Percentiles rank a stretch among this genome's conserved stretches.
phyloP scores from a whole-genome alignment of 2,797 vertebrate genomes.

The Eulemur rubriventer region DNA sequence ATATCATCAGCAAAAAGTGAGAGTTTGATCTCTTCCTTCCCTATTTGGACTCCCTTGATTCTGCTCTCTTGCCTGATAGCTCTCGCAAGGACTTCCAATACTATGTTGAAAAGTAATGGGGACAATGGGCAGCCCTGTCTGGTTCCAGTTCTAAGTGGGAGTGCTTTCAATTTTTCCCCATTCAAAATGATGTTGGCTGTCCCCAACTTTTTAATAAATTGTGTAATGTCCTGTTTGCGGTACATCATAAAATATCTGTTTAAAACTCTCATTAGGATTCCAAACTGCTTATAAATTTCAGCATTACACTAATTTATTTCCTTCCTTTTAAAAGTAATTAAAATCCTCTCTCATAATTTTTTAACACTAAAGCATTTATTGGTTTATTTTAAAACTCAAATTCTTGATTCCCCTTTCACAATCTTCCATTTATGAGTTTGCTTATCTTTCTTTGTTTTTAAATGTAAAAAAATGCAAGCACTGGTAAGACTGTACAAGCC shows the following conservation, averaged over 20 bases:
- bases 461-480: conserved; percentile 78
- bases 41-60: too few species aligned
- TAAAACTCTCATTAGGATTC: not conserved
- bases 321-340: conserved; percentile 61
- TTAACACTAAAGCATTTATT: conserved; percentile 74
- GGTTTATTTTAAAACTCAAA: conserved; percentile 21
- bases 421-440: conserved; percentile 55
- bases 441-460: conserved; percentile 80
- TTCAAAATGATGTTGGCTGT: too few species aligned
- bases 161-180: too few species aligned
- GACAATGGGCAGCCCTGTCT: too few species aligned
- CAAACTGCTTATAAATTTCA: conserved; percentile 57
- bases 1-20: too few species aligned
- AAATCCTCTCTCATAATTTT: conserved; percentile 60
- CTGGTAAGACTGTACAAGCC: conserved; percentile 79
- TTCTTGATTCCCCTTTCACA: conserved; percentile 76
- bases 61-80: too few species aligned
- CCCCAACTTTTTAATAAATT: not conserved
- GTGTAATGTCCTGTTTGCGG: not conserved
- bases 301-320: conserved; percentile 73
- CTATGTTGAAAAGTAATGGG: too few species aligned
- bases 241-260: not conserved
- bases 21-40: too few species aligned
- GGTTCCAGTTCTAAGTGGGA: too few species aligned
- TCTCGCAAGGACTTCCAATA: too few species aligned